Conservation (phyloP, 2,888 invertebrate species). For the Pollenia amentaria region DNA sequence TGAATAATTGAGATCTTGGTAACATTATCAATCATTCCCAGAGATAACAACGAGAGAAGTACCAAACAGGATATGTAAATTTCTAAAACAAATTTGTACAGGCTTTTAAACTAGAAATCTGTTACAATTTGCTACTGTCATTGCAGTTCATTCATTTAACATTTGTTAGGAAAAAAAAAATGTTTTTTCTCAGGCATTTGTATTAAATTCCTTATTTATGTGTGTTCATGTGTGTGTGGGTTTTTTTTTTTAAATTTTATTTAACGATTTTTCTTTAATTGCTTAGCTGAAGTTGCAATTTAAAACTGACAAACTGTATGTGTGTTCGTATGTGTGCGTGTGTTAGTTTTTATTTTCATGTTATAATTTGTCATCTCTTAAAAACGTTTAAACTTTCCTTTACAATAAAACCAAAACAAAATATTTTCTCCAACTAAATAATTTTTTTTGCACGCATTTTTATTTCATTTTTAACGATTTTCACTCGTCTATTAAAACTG, state of each 20-base stretch:
- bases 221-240: not conserved
- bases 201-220: conserved; percentile 41
- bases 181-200: conserved; percentile 48
- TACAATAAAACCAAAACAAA: conserved; percentile 55
- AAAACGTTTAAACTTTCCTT: conserved; percentile 69
- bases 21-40: conserved; percentile 57
- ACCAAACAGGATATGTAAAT: conserved; percentile 61
- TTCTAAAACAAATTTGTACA: conserved; percentile 38
- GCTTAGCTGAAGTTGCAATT: conserved; percentile 26
- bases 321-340: conserved; percentile 1
- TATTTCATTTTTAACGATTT: conserved; percentile 53
- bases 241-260: conserved; percentile 17
- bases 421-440: conserved; percentile 64
- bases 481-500: conserved; percentile 54
- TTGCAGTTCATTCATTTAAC: conserved; percentile 4
- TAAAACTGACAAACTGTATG: not conserved
- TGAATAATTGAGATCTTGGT: conserved; percentile 58
- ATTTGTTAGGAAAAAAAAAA: conserved; percentile 4
- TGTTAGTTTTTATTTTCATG: conserved; percentile 44
- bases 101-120: not conserved
- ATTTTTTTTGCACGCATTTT: conserved; percentile 23
- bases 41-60: conserved; percentile 9
- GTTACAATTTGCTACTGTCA: conserved; percentile 48
- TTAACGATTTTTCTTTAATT: conserved; percentile 58
- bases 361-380: conserved; percentile 63